A percentile compares a stretch with the other conserved stretches of the same genome.
Evolutionary conservation across 2,888 invertebrate genomes (phyloP).

Genomic region (Pseudoips prasinana): DNA sequence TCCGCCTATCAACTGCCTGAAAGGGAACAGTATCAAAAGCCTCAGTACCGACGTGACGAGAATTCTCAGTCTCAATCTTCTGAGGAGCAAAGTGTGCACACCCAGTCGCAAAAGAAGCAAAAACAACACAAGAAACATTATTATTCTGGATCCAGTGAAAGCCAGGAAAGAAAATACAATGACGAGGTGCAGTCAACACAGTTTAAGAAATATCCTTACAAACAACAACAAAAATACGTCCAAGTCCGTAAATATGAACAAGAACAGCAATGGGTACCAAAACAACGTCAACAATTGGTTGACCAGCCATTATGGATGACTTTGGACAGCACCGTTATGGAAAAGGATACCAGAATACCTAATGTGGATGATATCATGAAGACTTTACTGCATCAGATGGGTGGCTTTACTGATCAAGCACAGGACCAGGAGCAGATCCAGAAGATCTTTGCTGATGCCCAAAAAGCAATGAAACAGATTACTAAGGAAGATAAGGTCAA

Average conservation of each 20-base stretch:
- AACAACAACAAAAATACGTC: background rate
- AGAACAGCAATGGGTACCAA: slow-evolving; percentile 30
- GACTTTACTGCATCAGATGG: slow-evolving; percentile 41
- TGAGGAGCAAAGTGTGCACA: slow-evolving; percentile 8
- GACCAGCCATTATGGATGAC: slow-evolving; percentile 10
- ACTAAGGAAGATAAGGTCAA: slow-evolving; percentile 48
- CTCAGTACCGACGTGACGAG: slow-evolving; percentile 2
- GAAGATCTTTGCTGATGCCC: slow-evolving; percentile 57
- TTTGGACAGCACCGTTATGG: slow-evolving; percentile 31
- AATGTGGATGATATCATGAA: slow-evolving; percentile 42
- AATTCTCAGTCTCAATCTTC: slow-evolving; percentile 3
- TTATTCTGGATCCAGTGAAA: slow-evolving; percentile 21
- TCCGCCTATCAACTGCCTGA: background rate
- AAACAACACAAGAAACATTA: slow-evolving; percentile 13
- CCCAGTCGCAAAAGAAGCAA: slow-evolving; percentile 1
- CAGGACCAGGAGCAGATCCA: slow-evolving; percentile 47
- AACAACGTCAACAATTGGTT: too few relatives aligned
- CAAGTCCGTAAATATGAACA: background rate
- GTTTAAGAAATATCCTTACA: slow-evolving; percentile 1
- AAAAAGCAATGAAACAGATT: slow-evolving; percentile 53
- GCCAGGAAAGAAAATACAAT: slow-evolving; percentile 22
- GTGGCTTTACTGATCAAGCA: slow-evolving; percentile 37
- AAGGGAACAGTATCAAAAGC: background rate
- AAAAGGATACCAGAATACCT: slow-evolving; percentile 26
- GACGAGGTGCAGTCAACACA: background rate